phyloP scores from a whole-genome alignment of 2,888 invertebrate species.

The Laspeyria flexula region DNA sequence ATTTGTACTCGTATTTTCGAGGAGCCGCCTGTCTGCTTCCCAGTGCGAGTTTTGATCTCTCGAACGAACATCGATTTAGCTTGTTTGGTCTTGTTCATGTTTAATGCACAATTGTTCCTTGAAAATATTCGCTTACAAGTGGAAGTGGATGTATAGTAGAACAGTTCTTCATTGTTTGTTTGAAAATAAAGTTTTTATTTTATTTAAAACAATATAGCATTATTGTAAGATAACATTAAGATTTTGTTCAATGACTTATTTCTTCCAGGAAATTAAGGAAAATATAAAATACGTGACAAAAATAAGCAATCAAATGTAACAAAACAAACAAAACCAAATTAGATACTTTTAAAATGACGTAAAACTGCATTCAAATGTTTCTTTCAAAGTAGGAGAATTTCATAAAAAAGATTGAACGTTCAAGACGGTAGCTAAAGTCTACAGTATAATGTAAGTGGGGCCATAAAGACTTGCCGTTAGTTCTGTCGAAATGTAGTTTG shows the following conservation, averaged over 20 bases:
- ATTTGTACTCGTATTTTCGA: constrained; percentile 57
- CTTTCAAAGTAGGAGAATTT: background rate
- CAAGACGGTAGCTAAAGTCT: constrained; percentile 8
- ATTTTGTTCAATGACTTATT: too few relatives aligned
- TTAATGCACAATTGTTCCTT: constrained; percentile 16
- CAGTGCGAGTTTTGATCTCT: constrained; percentile 52
- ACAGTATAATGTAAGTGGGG: constrained; percentile 24
- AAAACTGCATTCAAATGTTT: background rate
- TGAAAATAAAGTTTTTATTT: background rate
- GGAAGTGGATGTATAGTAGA: background rate
- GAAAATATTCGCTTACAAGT: background rate
- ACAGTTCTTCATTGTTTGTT: background rate
- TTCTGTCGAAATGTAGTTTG: constrained; percentile 61
- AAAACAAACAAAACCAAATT: background rate
- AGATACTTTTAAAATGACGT: background rate
- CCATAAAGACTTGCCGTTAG: constrained; percentile 33
- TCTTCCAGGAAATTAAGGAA: too few relatives aligned
- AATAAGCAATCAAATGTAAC: background rate
- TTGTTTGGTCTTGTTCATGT: constrained; percentile 31
- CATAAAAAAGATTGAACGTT: background rate
- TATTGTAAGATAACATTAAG: too few relatives aligned
- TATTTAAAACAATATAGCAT: too few relatives aligned
- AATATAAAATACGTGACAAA: too few relatives aligned
- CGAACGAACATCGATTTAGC: constrained; percentile 38
- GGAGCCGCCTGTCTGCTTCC: constrained; percentile 58